These are phyloP conservation scores for Suncus etruscus DNA, from an alignment of 2,113 vertebrate species.

Conservation along the genomic window DNA sequence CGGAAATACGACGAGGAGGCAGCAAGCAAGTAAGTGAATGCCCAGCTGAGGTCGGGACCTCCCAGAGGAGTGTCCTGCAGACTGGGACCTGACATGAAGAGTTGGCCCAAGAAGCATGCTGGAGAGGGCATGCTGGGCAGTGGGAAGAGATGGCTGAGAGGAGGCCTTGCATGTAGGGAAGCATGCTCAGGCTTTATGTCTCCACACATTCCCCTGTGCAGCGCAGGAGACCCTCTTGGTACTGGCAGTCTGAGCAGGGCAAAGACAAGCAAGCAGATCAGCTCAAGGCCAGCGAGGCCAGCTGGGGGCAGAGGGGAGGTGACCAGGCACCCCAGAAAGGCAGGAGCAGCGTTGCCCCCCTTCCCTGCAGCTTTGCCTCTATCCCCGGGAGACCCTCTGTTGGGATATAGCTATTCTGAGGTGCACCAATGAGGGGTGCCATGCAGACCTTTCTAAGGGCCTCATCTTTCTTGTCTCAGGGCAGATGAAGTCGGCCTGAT, in stretches of 20 bases:
- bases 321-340: no score
- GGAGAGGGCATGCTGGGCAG: not conserved
- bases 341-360: no score
- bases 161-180: not conserved
- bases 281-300: not conserved
- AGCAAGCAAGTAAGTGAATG: slow-evolving; percentile 92
- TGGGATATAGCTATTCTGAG: no score
- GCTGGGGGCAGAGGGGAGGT: not conserved
- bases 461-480: slow-evolving; percentile 87
- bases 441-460: slow-evolving; percentile 48
- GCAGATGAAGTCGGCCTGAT: slow-evolving; percentile 94
- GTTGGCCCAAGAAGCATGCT: not conserved
- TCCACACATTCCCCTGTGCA: not conserved
- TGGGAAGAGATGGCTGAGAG: not conserved
- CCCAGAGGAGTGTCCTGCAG: not conserved
- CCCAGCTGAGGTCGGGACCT: not conserved
- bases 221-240: fast-evolving
- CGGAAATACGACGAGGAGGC: slow-evolving; percentile 97
- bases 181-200: not conserved
- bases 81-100: not conserved
- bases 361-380: no score
- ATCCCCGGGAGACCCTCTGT: no score
- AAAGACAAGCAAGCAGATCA: not conserved
- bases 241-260: not conserved
- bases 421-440: no score